A percentile compares a stretch with the other conserved stretches of the same genome.
Conservation (phyloP, 2,797 vertebrate species). For the Anas flavirostris region DNA sequence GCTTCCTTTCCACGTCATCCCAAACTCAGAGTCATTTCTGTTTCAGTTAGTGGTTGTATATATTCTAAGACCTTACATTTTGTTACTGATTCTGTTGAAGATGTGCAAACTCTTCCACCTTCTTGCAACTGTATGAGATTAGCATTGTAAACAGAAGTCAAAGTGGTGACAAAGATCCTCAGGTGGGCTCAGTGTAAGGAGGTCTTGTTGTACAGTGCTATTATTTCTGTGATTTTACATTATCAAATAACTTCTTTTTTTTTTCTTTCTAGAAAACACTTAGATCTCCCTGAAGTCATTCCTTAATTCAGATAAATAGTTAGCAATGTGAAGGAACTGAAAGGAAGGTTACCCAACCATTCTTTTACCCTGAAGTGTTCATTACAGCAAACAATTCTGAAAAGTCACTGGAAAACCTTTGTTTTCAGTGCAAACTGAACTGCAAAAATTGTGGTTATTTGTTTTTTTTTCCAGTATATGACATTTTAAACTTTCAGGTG, state of each 20-base stretch:
- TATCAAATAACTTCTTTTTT: neutral
- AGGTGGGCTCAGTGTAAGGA: neutral
- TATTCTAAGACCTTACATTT: neutral
- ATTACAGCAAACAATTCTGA: neutral
- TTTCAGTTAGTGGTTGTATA: neutral
- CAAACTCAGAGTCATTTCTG: neutral
- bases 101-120: neutral
- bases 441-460: neutral
- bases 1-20: neutral
- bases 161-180: neutral
- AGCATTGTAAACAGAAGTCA: neutral
- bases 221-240: neutral
- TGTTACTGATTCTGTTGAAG: neutral
- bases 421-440: neutral
- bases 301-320: neutral
- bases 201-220: neutral
- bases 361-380: neutral
- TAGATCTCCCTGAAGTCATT: neutral
- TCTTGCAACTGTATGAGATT: neutral
- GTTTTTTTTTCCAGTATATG: neutral
- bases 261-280: neutral
- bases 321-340: neutral
- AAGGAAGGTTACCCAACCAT: neutral
- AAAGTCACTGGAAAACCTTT: neutral
- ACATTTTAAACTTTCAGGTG: slow-evolving; percentile 10